phyloP scores from a whole-genome alignment of 1,140 invertebrate genomes.

The Saxidomus purpurata region DNA sequence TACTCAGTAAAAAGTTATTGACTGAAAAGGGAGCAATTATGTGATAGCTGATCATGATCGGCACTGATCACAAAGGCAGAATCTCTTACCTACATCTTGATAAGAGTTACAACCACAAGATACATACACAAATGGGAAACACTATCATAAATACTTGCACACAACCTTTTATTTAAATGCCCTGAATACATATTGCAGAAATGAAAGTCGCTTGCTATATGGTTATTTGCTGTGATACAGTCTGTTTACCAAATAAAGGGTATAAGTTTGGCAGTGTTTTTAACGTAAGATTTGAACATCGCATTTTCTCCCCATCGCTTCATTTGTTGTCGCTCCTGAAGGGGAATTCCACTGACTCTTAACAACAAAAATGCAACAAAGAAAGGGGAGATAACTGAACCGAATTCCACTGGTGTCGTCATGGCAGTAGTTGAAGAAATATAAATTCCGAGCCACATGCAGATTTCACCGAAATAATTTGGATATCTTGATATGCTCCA shows the following conservation, averaged over 20 bases:
- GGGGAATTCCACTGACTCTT: conserved; percentile 83
- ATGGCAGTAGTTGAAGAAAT: conserved; percentile 85
- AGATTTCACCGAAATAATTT: conserved; percentile 98
- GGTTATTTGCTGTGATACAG: neutral
- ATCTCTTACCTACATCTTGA: no score
- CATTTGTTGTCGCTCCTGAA: conserved; percentile 79
- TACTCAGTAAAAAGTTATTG: no score
- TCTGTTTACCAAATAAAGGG: conserved; percentile 80
- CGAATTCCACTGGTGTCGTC: conserved; percentile 76
- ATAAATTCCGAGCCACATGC: conserved; percentile 98
- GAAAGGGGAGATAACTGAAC: conserved; percentile 83
- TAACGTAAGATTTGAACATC: conserved; percentile 79
- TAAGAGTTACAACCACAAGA: no score
- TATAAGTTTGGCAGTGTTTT: conserved; percentile 81
- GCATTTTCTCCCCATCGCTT: conserved; percentile 82
- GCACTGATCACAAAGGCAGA: no score
- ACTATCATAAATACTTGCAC: no score
- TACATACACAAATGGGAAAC: no score
- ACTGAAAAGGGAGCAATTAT: no score
- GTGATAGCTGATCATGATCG: no score
- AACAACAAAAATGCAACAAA: conserved; percentile 82
- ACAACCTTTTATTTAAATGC: no score
- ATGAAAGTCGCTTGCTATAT: no score
- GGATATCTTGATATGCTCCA: conserved; percentile 97
- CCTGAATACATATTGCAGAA: no score